Conservation (phyloP, 2,888 invertebrate species). For the Herminia tarsipennalis region DNA sequence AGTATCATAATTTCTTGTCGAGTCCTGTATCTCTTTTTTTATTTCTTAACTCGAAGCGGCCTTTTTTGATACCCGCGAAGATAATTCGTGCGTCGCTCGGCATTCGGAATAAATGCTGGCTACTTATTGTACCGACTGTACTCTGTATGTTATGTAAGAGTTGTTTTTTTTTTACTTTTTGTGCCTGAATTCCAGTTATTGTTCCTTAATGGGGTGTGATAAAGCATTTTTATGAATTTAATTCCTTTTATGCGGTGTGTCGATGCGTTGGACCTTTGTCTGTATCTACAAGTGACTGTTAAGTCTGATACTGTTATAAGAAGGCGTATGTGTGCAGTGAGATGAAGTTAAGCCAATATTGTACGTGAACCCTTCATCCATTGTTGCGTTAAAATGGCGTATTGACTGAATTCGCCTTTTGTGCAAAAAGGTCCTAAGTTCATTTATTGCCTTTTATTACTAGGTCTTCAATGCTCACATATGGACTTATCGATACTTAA, state of each 20-base stretch:
- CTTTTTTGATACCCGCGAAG: conserved; percentile 71
- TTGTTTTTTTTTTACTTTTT: conserved; percentile 48
- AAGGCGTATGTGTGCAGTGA: neutral
- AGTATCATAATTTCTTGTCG: conserved; percentile 82
- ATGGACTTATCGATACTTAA: neutral
- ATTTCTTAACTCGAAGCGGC: conserved; percentile 51
- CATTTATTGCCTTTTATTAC: too few relatives aligned
- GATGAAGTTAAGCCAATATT: conserved; percentile 8
- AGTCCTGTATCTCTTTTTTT: conserved; percentile 58
- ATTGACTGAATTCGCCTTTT: conserved; percentile 5
- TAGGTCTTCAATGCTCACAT: neutral
- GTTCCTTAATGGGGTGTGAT: conserved; percentile 67
- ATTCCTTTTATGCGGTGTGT: conserved; percentile 43
- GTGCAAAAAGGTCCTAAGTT: conserved; percentile 7
- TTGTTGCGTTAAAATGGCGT: conserved; percentile 9
- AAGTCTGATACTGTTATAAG: neutral
- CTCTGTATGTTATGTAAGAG: conserved; percentile 55
- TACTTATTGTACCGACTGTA: conserved; percentile 56
- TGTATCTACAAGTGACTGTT: neutral
- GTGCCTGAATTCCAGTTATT: conserved; percentile 55
- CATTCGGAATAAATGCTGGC: conserved; percentile 65
- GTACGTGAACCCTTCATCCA: conserved; percentile 4
- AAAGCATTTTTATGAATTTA: conserved; percentile 61
- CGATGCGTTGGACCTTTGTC: conserved; percentile 35
- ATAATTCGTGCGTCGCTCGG: conserved; percentile 66